Conservation (phyloP, 2,888 invertebrate species). For the Disparrhopalites patrizii region DNA sequence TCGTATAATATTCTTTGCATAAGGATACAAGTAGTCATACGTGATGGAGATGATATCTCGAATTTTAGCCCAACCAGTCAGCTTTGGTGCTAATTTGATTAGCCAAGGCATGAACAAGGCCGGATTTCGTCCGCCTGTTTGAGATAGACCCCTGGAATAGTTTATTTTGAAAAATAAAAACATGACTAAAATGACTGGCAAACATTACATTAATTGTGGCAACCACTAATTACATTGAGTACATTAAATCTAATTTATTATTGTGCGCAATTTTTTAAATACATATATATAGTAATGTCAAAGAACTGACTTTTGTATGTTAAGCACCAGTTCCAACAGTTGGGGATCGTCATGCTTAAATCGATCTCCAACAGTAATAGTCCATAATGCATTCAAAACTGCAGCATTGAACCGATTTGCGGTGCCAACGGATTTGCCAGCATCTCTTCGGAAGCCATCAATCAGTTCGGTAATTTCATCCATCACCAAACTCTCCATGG, state of each 20-base stretch:
- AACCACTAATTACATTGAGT: too few species aligned
- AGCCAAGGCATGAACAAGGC: conserved; percentile 42
- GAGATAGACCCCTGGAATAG: conserved; percentile 28
- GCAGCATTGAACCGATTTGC: conserved; percentile 38
- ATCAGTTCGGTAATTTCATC: conserved; percentile 38
- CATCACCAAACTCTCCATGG: conserved; percentile 40
- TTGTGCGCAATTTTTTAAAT: neutral
- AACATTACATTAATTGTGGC: neutral
- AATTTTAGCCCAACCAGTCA: conserved; percentile 35
- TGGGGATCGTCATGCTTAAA: conserved; percentile 39
- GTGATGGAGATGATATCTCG: conserved; percentile 28
- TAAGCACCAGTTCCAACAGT: neutral
- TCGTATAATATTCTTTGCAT: conserved; percentile 16
- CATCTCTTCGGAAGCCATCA: conserved; percentile 30
- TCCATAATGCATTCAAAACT: conserved; percentile 41
- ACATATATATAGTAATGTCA: neutral
- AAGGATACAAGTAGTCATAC: conserved; percentile 35
- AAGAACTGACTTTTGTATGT: neutral
- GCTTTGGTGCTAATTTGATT: conserved; percentile 29
- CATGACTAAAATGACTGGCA: neutral
- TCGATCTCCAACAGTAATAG: conserved; percentile 35
- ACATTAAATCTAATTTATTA: too few species aligned
- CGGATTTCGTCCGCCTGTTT: conserved; percentile 31
- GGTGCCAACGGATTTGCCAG: conserved; percentile 35
- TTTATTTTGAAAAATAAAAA: neutral